phyloP scores from a whole-genome alignment of 2,797 vertebrate genomes.

The Chaetodon trifasciatus region DNA sequence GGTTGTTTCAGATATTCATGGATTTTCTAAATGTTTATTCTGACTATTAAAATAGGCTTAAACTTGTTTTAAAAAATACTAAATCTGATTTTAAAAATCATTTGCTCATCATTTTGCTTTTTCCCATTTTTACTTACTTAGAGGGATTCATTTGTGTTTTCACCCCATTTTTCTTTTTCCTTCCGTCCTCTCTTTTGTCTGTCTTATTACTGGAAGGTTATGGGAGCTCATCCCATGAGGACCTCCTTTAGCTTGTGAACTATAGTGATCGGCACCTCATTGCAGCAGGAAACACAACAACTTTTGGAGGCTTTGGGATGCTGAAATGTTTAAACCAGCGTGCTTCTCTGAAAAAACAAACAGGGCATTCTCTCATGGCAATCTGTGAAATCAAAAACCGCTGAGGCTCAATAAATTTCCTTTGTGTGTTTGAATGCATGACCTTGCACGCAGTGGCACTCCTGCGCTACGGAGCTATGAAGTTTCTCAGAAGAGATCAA shows the following conservation, averaged over 20 bases:
- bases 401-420: neutral
- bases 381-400: neutral
- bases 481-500: neutral
- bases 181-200: neutral
- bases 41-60: neutral
- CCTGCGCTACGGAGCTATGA: neutral
- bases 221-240: neutral
- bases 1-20: neutral
- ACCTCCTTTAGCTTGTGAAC: conserved; percentile 6
- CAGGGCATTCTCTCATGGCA: neutral
- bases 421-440: neutral
- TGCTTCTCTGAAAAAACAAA: neutral
- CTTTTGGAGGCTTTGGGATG: neutral
- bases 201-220: neutral
- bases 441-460: neutral
- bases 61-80: neutral
- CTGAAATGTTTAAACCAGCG: neutral
- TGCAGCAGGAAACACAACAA: neutral
- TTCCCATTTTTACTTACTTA: neutral
- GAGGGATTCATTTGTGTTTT: neutral
- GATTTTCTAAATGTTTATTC: neutral
- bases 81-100: neutral
- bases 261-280: neutral
- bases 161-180: conserved; percentile 19
- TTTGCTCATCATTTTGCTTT: neutral